These are phyloP conservation scores for Kradibia gibbosae DNA, from an alignment of 1,140 invertebrate genomes.

Conservation along the genomic window DNA sequence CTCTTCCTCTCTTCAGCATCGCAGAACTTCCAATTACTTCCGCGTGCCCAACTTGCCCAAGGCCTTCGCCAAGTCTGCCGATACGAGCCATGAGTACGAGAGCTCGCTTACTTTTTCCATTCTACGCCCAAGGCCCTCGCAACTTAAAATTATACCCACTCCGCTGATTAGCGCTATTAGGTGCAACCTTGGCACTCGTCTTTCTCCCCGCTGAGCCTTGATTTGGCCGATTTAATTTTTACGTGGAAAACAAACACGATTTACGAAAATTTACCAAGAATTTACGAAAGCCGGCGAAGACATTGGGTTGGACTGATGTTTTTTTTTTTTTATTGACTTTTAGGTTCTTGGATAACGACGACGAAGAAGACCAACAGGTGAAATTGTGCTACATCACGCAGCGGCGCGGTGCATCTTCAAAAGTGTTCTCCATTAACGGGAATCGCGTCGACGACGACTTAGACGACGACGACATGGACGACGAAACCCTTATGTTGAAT, in stretches of 20 bases:
- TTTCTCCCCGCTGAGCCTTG: no score
- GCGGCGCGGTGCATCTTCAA: constrained; percentile 48
- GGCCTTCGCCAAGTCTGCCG: neutral
- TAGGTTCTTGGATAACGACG: constrained; percentile 22
- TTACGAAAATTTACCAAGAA: no score
- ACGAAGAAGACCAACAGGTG: constrained; percentile 42
- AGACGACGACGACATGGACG: constrained; percentile 54
- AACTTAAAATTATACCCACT: no score
- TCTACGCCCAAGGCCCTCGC: no score
- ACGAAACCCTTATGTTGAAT: constrained; percentile 59
- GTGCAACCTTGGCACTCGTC: no score
- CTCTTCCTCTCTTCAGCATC: neutral
- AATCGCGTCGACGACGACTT: neutral
- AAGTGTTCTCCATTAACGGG: neutral
- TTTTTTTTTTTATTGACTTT: no score
- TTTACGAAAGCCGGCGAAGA: no score
- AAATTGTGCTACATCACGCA: constrained; percentile 56
- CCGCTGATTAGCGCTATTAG: no score
- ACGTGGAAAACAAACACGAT: no score
- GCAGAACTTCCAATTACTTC: neutral
- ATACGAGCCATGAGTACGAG: neutral
- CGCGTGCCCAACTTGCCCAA: constrained; percentile 27
- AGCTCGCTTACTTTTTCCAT: neutral
- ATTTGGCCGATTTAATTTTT: no score
- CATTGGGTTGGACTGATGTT: neutral